These are phyloP conservation scores for Chamaea fasciata DNA, from an alignment of 2,113 vertebrate species.

Conservation along the genomic window DNA sequence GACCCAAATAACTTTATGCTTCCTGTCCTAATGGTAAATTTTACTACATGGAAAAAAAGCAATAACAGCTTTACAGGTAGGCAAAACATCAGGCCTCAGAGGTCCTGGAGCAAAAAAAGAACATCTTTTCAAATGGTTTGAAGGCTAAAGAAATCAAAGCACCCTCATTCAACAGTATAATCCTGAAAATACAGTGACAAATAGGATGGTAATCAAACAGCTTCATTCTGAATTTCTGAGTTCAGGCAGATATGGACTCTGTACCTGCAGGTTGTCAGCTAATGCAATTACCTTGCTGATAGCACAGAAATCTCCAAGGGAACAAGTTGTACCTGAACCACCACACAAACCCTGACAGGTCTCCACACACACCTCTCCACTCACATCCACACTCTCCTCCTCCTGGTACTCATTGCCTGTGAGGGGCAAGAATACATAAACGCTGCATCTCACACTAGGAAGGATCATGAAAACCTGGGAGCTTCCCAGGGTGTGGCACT, in stretches of 20 bases:
- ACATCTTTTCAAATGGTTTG: neutral
- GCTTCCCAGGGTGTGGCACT: neutral
- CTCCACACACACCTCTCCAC: neutral
- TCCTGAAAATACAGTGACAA: neutral
- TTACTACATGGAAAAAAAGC: neutral
- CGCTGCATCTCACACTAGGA: rapidly evolving
- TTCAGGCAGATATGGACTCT: neutral
- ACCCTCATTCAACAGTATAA: neutral
- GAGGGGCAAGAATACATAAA: neutral
- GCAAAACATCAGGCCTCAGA: neutral
- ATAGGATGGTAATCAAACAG: neutral
- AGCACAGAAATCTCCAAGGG: neutral
- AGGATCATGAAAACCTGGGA: rapidly evolving
- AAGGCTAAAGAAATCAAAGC: neutral
- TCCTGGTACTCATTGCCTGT: too few relatives aligned
- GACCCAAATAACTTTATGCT: neutral
- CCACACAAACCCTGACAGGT: neutral
- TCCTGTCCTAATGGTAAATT: neutral
- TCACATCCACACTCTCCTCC: neutral
- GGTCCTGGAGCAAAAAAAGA: neutral
- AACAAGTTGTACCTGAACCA: neutral
- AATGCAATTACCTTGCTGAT: neutral
- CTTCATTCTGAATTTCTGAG: neutral
- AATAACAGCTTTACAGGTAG: neutral
- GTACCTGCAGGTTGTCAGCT: neutral